Percentiles rank a stretch among this genome's conserved stretches.
Evolutionary conservation across 2,888 invertebrate genomes (phyloP).

Genomic region (Rhingia campestris): DNA sequence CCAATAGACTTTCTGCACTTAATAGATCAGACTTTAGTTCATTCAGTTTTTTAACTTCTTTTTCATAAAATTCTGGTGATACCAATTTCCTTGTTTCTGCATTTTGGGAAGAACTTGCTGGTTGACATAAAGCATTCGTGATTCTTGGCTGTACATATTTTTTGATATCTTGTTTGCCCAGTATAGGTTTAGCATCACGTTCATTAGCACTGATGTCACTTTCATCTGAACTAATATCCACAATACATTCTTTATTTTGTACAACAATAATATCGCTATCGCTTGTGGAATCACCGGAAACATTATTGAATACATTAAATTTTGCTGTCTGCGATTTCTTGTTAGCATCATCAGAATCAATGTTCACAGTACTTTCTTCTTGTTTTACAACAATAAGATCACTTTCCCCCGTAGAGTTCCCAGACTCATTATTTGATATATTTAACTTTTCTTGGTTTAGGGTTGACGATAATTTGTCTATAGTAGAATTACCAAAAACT

Average conservation of each 20-base stretch:
- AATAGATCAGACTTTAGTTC: conserved; percentile 83
- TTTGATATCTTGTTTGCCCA: not conserved
- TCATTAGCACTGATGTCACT: conserved; percentile 10
- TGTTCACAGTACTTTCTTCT: not conserved
- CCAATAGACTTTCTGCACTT: conserved; percentile 79
- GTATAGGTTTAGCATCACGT: not conserved
- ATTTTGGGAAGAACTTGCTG: not conserved
- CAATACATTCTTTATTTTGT: conserved; percentile 1
- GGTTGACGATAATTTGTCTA: conserved; percentile 65
- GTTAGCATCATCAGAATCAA: not conserved
- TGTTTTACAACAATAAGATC: not conserved
- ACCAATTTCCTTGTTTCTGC: conserved; percentile 65
- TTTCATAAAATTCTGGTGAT: conserved; percentile 79
- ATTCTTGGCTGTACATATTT: conserved; percentile 78
- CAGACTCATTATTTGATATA: not conserved
- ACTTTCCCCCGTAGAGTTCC: no score
- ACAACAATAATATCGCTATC: conserved; percentile 19
- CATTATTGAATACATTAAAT: not conserved
- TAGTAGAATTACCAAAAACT: conserved; percentile 36
- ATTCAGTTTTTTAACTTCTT: conserved; percentile 83
- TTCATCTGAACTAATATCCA: conserved; percentile 49
- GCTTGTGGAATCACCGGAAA: not conserved
- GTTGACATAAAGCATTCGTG: conserved; percentile 18
- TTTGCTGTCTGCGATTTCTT: not conserved
- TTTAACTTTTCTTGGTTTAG: conserved; percentile 3